Evolutionary conservation across 1,140 invertebrate species (phyloP).

Genomic region (Bilobella aurantiaca): DNA sequence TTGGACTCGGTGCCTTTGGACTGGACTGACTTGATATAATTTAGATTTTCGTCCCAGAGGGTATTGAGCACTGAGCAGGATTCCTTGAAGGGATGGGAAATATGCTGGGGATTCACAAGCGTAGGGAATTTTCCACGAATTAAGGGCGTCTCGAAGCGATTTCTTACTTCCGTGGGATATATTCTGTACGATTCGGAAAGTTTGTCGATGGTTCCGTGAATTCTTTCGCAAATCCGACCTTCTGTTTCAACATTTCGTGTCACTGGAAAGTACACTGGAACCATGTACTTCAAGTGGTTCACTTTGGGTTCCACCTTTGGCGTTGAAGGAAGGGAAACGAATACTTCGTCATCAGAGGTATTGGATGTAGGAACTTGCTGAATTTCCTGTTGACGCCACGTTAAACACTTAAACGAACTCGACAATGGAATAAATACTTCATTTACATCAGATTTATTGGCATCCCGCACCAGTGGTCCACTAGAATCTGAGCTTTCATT

Average conservation of each 20-base stretch:
- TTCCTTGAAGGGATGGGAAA: background rate
- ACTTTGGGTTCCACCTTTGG: slow-evolving; percentile 11
- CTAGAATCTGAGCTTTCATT: too few relatives aligned
- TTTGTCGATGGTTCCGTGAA: slow-evolving; percentile 18
- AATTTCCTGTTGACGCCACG: slow-evolving; percentile 30
- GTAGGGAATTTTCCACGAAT: slow-evolving; percentile 7
- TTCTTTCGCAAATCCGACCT: slow-evolving; percentile 24
- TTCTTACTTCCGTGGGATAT: background rate
- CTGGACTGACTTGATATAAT: background rate
- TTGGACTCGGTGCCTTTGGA: background rate
- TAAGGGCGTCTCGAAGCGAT: background rate
- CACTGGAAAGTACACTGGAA: slow-evolving; percentile 22
- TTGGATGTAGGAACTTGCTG: slow-evolving; percentile 1
- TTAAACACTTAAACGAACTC: slow-evolving; percentile 29
- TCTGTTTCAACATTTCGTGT: slow-evolving; percentile 24
- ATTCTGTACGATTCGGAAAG: background rate
- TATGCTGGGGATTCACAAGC: slow-evolving; percentile 5
- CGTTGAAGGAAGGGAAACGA: slow-evolving; percentile 19
- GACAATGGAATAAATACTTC: slow-evolving; percentile 28
- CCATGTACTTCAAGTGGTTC: slow-evolving; percentile 26
- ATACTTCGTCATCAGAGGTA: slow-evolving; percentile 15
- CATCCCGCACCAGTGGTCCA: background rate
- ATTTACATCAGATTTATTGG: slow-evolving; percentile 8
- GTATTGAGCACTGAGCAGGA: background rate
- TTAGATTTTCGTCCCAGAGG: background rate